phyloP scores from a whole-genome alignment of 2,797 vertebrate species.

The Graptemys geographica region DNA sequence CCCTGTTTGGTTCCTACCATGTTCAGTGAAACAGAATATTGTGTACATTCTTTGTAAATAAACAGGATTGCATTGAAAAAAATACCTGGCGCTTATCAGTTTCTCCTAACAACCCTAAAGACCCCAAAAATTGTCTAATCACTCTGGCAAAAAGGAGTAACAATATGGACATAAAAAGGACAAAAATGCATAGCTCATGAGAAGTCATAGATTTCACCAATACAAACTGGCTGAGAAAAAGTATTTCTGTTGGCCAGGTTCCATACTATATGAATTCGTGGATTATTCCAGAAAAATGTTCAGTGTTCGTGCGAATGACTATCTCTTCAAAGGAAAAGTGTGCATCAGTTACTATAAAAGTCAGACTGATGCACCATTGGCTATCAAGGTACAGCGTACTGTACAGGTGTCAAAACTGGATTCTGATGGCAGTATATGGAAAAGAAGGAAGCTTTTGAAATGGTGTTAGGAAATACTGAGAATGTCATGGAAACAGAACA shows the following conservation, averaged over 20 bases:
- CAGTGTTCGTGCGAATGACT: constrained; percentile 15
- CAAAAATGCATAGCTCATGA: background rate
- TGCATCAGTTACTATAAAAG: background rate
- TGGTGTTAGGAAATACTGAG: constrained; percentile 5
- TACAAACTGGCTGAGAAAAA: background rate
- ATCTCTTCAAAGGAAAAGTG: constrained; percentile 19
- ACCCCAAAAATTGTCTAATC: background rate
- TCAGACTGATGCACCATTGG: rapidly evolving
- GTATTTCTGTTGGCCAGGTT: background rate
- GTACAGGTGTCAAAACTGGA: constrained; percentile 35
- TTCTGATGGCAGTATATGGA: background rate
- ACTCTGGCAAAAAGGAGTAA: background rate
- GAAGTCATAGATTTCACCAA: constrained; percentile 4
- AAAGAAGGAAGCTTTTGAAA: constrained; percentile 39
- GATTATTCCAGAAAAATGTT: constrained; percentile 50
- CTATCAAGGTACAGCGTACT: background rate
- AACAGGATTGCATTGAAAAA: background rate
- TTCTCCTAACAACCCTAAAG: too few species aligned
- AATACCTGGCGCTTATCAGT: too few species aligned
- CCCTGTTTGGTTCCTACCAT: too few species aligned
- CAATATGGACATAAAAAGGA: background rate
- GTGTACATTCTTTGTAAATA: background rate
- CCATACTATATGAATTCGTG: background rate
- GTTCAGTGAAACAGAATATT: too few species aligned
- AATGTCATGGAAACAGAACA: constrained; percentile 16